These are phyloP conservation scores for Hystrix cristata DNA, from an alignment of 2,113 vertebrate genomes.

Conservation along the genomic window DNA sequence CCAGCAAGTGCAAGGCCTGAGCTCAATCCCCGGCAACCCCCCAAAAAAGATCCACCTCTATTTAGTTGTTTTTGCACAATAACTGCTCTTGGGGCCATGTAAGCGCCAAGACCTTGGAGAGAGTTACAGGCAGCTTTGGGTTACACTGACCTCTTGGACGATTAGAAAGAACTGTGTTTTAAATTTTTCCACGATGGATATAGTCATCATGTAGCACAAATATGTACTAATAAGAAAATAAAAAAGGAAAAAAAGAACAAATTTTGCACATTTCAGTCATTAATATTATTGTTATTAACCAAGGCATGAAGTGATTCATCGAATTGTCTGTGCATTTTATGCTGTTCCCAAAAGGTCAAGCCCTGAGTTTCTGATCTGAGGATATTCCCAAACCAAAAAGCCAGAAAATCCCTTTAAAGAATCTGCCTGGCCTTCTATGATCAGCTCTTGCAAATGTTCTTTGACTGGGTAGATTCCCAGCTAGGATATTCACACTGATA, in stretches of 20 bases:
- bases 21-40: too few species aligned
- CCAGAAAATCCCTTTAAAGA: not conserved
- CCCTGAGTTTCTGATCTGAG: not conserved
- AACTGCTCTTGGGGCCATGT: not conserved
- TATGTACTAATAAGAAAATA: not conserved
- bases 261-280: not conserved
- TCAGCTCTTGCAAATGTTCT: not conserved
- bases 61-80: not conserved
- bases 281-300: not conserved
- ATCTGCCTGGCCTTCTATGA: not conserved
- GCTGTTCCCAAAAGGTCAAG: not conserved
- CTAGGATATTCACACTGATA: not conserved
- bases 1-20: too few species aligned
- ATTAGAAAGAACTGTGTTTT: slow-evolving; percentile 19
- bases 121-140: not conserved
- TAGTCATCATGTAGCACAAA: not conserved
- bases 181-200: not conserved
- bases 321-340: not conserved
- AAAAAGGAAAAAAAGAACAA: not conserved
- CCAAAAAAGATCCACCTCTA: not conserved
- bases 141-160: not conserved
- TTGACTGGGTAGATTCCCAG: not conserved
- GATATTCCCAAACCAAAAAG: not conserved
- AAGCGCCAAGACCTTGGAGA: not conserved
- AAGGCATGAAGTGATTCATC: not conserved